Evolutionary conservation across 53 echinoderm and acorn worm species (phyloP).

Genomic region (Pentamera pediparva): DNA sequence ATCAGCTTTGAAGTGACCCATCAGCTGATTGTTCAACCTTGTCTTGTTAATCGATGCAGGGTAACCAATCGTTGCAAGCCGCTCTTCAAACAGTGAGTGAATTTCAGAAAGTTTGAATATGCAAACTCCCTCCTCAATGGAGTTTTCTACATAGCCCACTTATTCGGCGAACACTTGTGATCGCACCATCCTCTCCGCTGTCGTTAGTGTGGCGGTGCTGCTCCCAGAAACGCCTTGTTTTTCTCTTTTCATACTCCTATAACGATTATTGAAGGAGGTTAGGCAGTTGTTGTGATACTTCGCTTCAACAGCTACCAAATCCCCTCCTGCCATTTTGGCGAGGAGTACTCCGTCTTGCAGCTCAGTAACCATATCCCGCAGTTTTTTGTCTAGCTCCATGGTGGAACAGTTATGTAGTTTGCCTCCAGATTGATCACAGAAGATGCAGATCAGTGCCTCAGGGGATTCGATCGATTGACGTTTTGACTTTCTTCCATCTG

Average conservation of each 20-base stretch:
- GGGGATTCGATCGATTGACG: neutral
- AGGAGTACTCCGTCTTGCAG: conserved; percentile 5
- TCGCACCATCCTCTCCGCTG: neutral
- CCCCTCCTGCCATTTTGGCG: conserved; percentile 2
- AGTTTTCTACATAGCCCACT: neutral
- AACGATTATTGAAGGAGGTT: neutral
- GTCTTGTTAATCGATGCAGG: neutral
- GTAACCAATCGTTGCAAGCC: neutral
- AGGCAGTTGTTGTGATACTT: conserved; percentile 23
- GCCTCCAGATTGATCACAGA: conserved; percentile 13
- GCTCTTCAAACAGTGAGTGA: neutral
- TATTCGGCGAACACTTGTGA: neutral
- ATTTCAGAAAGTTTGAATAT: neutral
- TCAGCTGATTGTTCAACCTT: neutral
- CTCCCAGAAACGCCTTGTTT: neutral
- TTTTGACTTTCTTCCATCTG: neutral
- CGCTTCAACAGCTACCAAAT: conserved; percentile 11
- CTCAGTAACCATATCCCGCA: conserved; percentile 10
- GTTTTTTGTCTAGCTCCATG: neutral
- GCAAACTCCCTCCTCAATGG: neutral
- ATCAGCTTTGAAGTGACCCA: neutral
- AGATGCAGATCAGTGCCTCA: too few species aligned
- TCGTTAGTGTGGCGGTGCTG: too few species aligned
- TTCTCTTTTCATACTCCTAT: neutral
- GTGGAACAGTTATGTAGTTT: conserved; percentile 18